Conservation (phyloP, 2,113 vertebrate species). For the Uropsilus gracilis region DNA sequence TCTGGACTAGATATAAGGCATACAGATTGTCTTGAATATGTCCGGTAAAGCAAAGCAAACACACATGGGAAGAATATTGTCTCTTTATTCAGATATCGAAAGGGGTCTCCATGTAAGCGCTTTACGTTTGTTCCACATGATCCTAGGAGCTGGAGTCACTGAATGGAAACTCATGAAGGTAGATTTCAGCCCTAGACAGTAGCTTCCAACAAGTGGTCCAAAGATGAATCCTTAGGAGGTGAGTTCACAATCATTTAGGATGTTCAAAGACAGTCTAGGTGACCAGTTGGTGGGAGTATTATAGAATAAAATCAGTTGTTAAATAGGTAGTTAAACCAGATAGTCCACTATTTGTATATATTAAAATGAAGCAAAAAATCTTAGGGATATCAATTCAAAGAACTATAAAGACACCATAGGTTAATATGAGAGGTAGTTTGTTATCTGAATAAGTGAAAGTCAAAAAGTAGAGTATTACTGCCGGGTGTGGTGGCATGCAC, state of each 20-base stretch:
- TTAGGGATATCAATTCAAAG: neutral
- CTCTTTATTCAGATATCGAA: neutral
- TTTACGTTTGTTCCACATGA: neutral
- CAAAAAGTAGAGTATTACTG: neutral
- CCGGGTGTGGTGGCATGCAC: too few species aligned
- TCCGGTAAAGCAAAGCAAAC: slow-evolving; percentile 12
- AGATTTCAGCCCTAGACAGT: neutral
- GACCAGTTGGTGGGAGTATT: slow-evolving; percentile 76
- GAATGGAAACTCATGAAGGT: neutral
- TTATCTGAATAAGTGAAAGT: neutral
- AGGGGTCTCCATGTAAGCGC: neutral
- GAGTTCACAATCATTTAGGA: neutral
- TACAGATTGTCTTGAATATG: neutral
- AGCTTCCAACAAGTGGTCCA: neutral
- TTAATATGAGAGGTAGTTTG: neutral
- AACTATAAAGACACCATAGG: neutral
- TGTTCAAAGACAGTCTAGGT: neutral
- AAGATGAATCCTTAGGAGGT: neutral
- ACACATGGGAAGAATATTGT: neutral
- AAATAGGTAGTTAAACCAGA: neutral
- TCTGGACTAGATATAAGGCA: neutral
- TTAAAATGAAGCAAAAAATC: neutral
- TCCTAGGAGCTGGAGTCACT: neutral
- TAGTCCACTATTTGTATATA: neutral
- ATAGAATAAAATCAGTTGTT: slow-evolving; percentile 41